These are phyloP conservation scores for Polydesmus complanatus DNA, from an alignment of 2,888 invertebrate species.

Conservation along the genomic window DNA sequence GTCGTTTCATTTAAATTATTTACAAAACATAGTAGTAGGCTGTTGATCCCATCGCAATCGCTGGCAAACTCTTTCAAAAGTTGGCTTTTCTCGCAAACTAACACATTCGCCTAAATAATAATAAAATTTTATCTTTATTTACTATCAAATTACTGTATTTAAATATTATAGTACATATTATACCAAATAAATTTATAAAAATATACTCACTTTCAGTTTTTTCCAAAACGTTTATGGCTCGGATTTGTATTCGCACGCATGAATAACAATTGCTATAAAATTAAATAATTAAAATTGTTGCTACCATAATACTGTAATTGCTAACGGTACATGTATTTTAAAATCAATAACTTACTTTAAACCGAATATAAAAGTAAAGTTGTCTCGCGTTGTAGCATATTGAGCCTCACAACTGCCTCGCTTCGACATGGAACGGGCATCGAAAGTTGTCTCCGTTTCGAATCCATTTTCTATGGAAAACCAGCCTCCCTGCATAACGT, in stretches of 20 bases:
- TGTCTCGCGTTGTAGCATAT: constrained; percentile 27
- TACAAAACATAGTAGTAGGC: constrained; percentile 61
- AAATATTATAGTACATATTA: constrained; percentile 6
- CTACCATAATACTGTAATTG: not conserved
- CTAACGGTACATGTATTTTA: not conserved
- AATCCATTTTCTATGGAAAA: constrained; percentile 78
- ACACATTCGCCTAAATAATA: constrained; percentile 52
- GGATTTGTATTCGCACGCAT: constrained; percentile 67
- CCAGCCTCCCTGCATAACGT: constrained; percentile 71
- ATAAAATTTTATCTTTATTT: constrained; percentile 7
- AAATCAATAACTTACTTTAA: constrained; percentile 35
- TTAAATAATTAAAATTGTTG: constrained; percentile 1
- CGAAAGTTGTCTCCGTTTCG: constrained; percentile 46
- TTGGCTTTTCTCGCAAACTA: constrained; percentile 44
- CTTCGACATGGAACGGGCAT: constrained; percentile 50
- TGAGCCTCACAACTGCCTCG: constrained; percentile 46
- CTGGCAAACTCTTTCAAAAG: constrained; percentile 60
- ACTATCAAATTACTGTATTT: constrained; percentile 11
- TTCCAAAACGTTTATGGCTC: constrained; percentile 76
- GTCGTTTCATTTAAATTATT: constrained; percentile 9
- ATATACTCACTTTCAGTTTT: constrained; percentile 61
- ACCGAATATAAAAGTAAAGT: constrained; percentile 68
- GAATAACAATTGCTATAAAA: constrained; percentile 49
- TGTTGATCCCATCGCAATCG: constrained; percentile 63
- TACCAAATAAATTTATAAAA: not conserved